Conservation (phyloP, 2,797 vertebrate species). For the Eutrigla gurnardus region DNA sequence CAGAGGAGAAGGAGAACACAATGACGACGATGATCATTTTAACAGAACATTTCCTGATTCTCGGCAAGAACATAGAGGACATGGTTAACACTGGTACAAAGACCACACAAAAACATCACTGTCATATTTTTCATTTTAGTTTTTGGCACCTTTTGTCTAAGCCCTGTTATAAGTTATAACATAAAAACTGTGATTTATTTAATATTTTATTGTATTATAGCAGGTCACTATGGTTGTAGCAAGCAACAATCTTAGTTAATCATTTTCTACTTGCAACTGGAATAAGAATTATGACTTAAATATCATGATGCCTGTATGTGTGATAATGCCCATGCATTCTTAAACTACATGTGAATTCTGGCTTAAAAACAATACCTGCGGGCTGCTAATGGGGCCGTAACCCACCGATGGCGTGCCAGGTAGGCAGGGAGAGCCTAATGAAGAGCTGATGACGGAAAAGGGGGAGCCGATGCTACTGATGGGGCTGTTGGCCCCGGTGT, state of each 20-base stretch:
- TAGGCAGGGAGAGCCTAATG: constrained; percentile 91
- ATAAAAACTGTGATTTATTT: background rate
- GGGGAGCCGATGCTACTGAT: constrained; percentile 91
- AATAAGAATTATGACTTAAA: background rate
- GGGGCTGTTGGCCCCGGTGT: constrained; percentile 83
- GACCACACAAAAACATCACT: background rate
- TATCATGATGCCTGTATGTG: background rate
- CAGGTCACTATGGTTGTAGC: background rate
- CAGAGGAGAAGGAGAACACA: constrained; percentile 4
- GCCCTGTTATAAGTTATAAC: too few species aligned
- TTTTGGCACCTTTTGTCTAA: background rate
- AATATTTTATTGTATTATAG: background rate
- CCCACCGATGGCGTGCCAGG: constrained; percentile 91
- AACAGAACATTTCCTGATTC: background rate
- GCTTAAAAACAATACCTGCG: constrained; percentile 82
- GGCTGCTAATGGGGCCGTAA: constrained; percentile 94
- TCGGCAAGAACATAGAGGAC: background rate
- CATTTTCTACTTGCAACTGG: background rate
- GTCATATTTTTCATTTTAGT: background rate
- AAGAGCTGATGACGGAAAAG: constrained; percentile 94
- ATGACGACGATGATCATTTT: too few species aligned
- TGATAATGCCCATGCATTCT: background rate
- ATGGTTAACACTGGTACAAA: background rate
- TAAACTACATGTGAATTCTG: background rate
- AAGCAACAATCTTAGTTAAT: background rate